Conservation (phyloP, 2,797 vertebrate species). For the Notoglanidium macrostoma region DNA sequence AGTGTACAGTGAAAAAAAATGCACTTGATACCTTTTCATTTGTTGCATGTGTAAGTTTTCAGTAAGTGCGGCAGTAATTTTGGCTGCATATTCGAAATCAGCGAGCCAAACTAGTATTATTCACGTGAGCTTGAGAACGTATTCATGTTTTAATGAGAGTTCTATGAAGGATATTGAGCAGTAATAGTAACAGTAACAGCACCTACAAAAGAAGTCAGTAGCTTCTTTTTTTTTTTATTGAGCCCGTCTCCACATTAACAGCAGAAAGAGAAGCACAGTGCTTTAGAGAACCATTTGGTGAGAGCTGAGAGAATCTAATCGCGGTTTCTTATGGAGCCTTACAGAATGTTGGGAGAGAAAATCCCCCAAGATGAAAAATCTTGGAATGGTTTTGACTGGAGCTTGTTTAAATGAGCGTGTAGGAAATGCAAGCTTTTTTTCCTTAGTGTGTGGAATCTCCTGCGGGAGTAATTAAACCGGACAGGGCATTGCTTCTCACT, state of each 20-base stretch:
- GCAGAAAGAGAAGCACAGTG: background rate
- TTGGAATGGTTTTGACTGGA: background rate
- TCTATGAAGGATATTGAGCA: background rate
- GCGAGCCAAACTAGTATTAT: background rate
- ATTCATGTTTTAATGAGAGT: background rate
- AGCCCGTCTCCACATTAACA: background rate
- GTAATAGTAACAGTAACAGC: background rate
- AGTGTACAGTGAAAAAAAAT: background rate
- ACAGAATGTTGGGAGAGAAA: background rate
- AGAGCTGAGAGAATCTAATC: background rate
- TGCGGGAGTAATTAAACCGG: constrained; percentile 51
- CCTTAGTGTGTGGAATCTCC: constrained; percentile 34
- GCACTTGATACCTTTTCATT: background rate
- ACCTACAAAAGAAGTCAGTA: background rate
- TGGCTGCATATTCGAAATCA: background rate
- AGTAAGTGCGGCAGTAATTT: background rate
- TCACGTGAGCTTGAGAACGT: background rate
- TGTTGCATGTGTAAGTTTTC: background rate
- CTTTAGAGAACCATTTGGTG: background rate
- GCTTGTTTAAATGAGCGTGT: constrained; percentile 10
- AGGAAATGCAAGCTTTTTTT: constrained; percentile 8
- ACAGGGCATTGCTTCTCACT: constrained; percentile 29
- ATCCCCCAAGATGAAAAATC: constrained; percentile 17
- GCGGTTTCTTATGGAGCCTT: background rate
- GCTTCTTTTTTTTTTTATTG: background rate